Conservation (phyloP, 1,140 invertebrate genomes). For the Orchestia grillus region DNA sequence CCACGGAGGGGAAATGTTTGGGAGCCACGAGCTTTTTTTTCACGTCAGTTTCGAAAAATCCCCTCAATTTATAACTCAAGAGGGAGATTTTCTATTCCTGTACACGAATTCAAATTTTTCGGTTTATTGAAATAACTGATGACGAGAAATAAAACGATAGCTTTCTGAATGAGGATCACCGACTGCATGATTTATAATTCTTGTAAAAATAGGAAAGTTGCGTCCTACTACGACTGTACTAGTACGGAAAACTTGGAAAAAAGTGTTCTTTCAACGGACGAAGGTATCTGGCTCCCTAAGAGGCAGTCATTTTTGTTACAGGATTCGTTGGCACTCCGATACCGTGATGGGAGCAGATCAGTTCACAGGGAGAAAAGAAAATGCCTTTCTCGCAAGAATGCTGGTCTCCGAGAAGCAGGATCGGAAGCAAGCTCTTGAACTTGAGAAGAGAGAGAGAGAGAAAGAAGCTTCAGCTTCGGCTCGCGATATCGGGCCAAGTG, state of each 20-base stretch:
- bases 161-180: no score
- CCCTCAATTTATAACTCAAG: not conserved
- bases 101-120: no score
- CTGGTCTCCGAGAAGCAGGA: not conserved
- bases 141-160: no score
- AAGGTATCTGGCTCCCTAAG: not conserved
- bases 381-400: not conserved
- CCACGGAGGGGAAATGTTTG: not conserved
- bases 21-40: not conserved
- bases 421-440: constrained; percentile 40
- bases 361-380: not conserved
- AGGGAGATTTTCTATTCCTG: no score
- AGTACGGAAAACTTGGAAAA: not conserved
- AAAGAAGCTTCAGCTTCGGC: not conserved
- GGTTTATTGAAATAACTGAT: no score
- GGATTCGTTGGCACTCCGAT: not conserved
- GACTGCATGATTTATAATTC: no score
- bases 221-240: not conserved
- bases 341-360: not conserved
- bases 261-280: not conserved
- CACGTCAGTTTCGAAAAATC: not conserved
- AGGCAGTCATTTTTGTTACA: not conserved
- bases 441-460: not conserved
- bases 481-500: not conserved
- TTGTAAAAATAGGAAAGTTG: no score